Evolutionary conservation across 2,888 invertebrate species (phyloP).

Genomic region (Xanthia icteritia): DNA sequence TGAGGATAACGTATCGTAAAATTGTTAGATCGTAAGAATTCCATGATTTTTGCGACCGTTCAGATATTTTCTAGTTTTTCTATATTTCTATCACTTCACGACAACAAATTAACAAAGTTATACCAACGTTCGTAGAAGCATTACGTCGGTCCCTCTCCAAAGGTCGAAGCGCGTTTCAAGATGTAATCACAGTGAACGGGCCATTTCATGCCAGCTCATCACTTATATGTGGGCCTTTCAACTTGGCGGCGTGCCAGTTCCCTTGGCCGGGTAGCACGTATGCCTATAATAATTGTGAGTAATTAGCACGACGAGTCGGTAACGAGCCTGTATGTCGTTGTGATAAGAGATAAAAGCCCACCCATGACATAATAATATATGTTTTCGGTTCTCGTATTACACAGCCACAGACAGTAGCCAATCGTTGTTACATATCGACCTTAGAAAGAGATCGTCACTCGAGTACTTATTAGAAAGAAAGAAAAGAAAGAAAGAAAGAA

Average conservation of each 20-base stretch:
- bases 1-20: not conserved
- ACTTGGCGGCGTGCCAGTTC: slow-evolving; percentile 49
- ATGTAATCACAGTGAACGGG: slow-evolving; percentile 46
- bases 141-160: slow-evolving; percentile 7
- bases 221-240: slow-evolving; percentile 56
- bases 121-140: slow-evolving; percentile 2
- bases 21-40: not conserved
- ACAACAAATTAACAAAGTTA: not conserved
- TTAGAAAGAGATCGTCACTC: not conserved
- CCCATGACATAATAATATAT: slow-evolving; percentile 18
- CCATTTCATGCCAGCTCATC: slow-evolving; percentile 61
- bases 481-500: too few species aligned
- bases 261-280: slow-evolving; percentile 36
- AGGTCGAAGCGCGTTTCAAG: slow-evolving; percentile 26
- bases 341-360: slow-evolving; percentile 44
- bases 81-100: not conserved
- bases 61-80: not conserved
- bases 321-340: slow-evolving; percentile 28
- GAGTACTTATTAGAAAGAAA: too few species aligned
- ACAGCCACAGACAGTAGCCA: not conserved
- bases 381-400: not conserved
- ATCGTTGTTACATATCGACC: not conserved
- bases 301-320: slow-evolving; percentile 44
- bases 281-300: slow-evolving; percentile 54
- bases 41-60: too few species aligned